Conservation (phyloP, 2,888 invertebrate genomes). For the Melinaea marsaeus region DNA sequence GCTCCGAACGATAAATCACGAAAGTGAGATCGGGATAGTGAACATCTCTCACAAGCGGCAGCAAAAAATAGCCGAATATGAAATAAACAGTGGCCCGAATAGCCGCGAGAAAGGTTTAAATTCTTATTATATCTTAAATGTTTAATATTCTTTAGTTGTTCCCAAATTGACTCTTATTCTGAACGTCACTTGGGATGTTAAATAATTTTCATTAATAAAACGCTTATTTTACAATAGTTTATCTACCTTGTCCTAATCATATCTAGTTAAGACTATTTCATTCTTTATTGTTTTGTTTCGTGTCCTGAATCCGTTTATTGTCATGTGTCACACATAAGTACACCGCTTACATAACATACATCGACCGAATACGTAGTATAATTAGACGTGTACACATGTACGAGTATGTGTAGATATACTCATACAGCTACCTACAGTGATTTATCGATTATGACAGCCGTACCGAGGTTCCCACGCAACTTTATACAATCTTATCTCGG, state of each 20-base stretch:
- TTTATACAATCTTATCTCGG: constrained; percentile 1
- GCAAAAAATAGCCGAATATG: constrained; percentile 56
- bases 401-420: background rate
- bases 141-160: constrained; percentile 59
- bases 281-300: too few species aligned
- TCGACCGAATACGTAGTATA: too few species aligned
- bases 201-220: background rate
- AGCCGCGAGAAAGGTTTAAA: constrained; percentile 20
- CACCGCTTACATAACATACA: too few species aligned
- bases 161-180: constrained; percentile 31
- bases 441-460: background rate
- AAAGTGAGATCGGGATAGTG: constrained; percentile 61
- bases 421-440: background rate
- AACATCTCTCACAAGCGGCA: constrained; percentile 50
- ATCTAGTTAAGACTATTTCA: too few species aligned
- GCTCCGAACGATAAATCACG: constrained; percentile 62
- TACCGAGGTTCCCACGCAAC: background rate
- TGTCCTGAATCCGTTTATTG: too few species aligned
- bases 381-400: too few species aligned
- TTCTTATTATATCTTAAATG: constrained; percentile 57
- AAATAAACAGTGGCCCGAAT: constrained; percentile 66
- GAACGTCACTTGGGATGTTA: background rate
- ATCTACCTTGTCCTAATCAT: too few species aligned
- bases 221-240: background rate
- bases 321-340: too few species aligned